Percentiles rank a stretch among this genome's conserved stretches.
phyloP scores from a whole-genome alignment of 1,140 invertebrate genomes.

The Cydia pomonella region DNA sequence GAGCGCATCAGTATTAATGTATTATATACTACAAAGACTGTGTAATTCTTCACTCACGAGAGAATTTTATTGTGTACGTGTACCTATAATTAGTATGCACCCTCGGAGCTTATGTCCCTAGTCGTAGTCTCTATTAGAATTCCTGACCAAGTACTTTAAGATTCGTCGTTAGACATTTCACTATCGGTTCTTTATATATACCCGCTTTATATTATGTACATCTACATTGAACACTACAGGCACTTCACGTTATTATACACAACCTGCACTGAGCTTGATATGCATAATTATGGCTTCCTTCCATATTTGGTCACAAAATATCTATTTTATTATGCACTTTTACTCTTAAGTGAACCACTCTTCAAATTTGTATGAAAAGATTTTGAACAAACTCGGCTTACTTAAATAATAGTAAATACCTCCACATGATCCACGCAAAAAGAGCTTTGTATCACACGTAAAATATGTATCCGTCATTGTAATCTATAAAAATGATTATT shows the following conservation, averaged over 20 bases:
- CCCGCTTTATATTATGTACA: background rate
- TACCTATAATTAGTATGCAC: constrained; percentile 68
- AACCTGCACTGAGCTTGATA: constrained; percentile 10
- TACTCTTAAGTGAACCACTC: constrained; percentile 9
- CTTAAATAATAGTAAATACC: background rate
- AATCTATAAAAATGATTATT: constrained; percentile 45
- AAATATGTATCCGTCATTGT: constrained; percentile 33
- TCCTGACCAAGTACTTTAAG: constrained; percentile 79
- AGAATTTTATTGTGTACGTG: constrained; percentile 63
- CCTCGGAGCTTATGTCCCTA: constrained; percentile 77
- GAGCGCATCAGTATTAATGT: constrained; percentile 70
- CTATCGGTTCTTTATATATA: constrained; percentile 42
- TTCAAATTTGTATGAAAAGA: background rate
- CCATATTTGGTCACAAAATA: constrained; percentile 9
- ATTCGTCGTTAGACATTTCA: constrained; percentile 62
- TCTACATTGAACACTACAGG: background rate
- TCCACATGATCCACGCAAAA: constrained; percentile 10
- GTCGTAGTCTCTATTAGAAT: constrained; percentile 73
- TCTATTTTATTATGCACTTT: background rate
- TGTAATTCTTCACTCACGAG: constrained; percentile 70
- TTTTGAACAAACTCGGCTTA: background rate
- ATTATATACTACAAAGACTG: constrained; percentile 75
- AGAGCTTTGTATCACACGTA: constrained; percentile 5
- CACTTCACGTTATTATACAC: constrained; percentile 10
- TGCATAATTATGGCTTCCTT: background rate